These are phyloP conservation scores for Sycophila sp. DNA, from an alignment of 1,140 invertebrate genomes.

Conservation along the genomic window DNA sequence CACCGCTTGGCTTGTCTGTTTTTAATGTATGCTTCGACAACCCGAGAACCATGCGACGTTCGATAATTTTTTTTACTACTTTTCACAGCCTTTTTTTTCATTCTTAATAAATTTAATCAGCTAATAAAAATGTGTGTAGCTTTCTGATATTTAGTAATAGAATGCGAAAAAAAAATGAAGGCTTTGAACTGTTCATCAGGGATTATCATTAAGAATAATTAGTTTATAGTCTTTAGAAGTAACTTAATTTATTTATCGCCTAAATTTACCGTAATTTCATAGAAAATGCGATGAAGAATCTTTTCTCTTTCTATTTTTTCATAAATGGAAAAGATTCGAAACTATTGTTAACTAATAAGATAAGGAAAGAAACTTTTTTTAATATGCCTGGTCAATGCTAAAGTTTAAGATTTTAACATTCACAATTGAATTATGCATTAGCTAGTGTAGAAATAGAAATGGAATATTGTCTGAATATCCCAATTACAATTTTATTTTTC, in stretches of 20 bases:
- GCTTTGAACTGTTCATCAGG: slow-evolving; percentile 5
- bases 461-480: too few species aligned
- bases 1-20: neutral
- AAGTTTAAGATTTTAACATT: too few species aligned
- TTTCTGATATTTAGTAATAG: neutral
- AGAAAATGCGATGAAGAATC: too few species aligned
- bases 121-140: too few species aligned
- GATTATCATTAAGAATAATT: neutral
- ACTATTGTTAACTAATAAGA: too few species aligned
- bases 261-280: too few species aligned
- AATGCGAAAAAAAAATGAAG: slow-evolving; percentile 15
- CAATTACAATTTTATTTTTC: too few species aligned
- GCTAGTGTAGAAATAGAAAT: too few species aligned
- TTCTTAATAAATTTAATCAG: too few species aligned
- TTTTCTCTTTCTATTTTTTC: too few species aligned
- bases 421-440: too few species aligned
- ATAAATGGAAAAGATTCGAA: too few species aligned
- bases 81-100: slow-evolving; percentile 23
- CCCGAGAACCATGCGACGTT: slow-evolving; percentile 36
- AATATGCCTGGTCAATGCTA: neutral
- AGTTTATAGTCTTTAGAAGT: neutral
- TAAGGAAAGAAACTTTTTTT: neutral
- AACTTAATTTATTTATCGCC: neutral
- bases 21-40: slow-evolving; percentile 36
- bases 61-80: neutral